Evolutionary conservation across 2,888 invertebrate species (phyloP), one percentile per base, ranked within the genome.

Genomic region (Parthenolecanium corni): DNA sequence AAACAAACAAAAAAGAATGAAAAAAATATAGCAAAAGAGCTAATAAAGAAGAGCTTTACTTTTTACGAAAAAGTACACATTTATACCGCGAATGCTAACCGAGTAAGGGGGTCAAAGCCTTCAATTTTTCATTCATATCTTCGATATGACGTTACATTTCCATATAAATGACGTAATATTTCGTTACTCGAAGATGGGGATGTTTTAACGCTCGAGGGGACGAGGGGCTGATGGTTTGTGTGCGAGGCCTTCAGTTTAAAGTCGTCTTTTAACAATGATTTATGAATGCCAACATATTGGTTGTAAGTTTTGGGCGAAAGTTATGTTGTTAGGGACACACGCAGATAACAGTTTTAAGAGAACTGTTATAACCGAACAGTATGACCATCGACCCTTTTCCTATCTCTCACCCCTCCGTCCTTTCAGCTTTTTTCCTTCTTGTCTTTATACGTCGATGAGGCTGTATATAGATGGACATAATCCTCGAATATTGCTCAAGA

Each of bases 71-170:
- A n/a, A n/a, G n/a, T 31, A 31, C 31, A 31, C 31, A 9, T 31
- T 9, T 31, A 31, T 9, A 31, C 9, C 31, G 31, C 31, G 31
- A 31, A 31, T 31, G 31, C 9, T 31, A 31, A 6, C 4, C 9
- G 31, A 31, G 31, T n/a, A 18, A 20, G 16, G 16, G 58, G 54
- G 53, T 58, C 52, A 53, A 62, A 62, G 52, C 52, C 53, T 62
- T 62, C 62, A 62, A 62, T 62, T 62, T 62, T 62, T 62, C 62
- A 62, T 62, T 62, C 53, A 62, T 62, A 62, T 62, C 62, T 62
- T 21, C 52, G 53, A 44, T 52, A 62, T 53, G 62, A 62, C 62
- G 62, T 62, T 62, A 62, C 53, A 62, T 62, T 62, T 62, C 62
- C 62, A 62, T 62, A 62, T 62, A 62, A 62, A 62, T 62, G 62